Base-by-base conservation (phyloP, 2,888 invertebrate genomes). In the Metalampra italica region DNA sequence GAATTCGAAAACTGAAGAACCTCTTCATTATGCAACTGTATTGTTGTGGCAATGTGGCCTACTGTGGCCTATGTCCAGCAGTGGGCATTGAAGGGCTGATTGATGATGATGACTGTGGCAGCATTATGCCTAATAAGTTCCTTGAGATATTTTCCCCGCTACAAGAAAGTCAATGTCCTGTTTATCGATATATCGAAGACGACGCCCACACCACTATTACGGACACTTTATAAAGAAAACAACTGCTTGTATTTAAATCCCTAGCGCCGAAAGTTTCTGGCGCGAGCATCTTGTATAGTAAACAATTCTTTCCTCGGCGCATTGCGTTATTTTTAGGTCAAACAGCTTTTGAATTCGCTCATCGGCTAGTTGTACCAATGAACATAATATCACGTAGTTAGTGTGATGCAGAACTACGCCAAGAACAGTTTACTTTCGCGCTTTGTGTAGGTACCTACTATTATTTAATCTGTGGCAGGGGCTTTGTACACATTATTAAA, bases 301-400 rank as follows among this genome's bases (percentile, higher is more conserved):
- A 82, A 82, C 82, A 81, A 75, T 78, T 78, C 70, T 75, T 76
- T 78, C 66, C 60, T 56, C 55, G 55, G 57, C 62, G 61, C 56
- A 54, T 50, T 52, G 64, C 57, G 75, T 68, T 84, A 85, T 85
- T 83, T 84, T 78, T 85, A 81, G 84, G 83, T 76, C 79, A 79
- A n/a, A 82, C 80, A 76, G 77, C 78, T 77, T 76, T 76, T 75
- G 75, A 72, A 80, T 82, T 81, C 72, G 80, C 79, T 80, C 79
- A 79, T 80, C 80, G 68, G 66, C 47, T 63, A 64, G 68, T 68
- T 67, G 64, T 64, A 64, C 68, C 64, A 70, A 71, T 72, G 66
- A 66, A 68, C 65, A 64, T 61, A 51, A 61, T 57, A 49, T 52
- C 45, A 38, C 13, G 42, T 13, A 12, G 29, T 22, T n/a, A n/a